Base-by-base conservation (phyloP, 2,113 vertebrate species). In the Pterocles burchelli region DNA sequence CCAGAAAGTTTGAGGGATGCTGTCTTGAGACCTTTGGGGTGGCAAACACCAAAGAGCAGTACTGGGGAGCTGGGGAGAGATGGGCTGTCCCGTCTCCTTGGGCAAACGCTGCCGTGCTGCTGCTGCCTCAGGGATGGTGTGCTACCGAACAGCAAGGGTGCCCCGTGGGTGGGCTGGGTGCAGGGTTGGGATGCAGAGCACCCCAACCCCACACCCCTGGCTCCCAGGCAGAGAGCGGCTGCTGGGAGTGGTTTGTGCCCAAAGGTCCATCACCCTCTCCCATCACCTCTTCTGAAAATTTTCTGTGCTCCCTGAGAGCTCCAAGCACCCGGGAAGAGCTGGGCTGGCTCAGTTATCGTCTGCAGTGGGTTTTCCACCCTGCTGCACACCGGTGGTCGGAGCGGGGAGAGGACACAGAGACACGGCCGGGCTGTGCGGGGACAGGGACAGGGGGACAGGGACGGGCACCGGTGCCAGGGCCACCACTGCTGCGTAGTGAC, bases 321-420 rank as follows among this genome's bases (percentile, higher is more conserved):
- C 18, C 6, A 3, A 36, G 14, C 5, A 19, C 43, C 4, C 2
- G 0, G 5, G 63, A 58, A 46, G 68, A 61, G 38, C 51, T 61
- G 70, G 11, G 76, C 55, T 63, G 43, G 43, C n/a, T 58, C 17
- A 48, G 1, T 29, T 41, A 41, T 41, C 41, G 36, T 41, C 41
- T 2, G 1, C 11, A 2, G 2, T 11, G 28, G 10, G 11, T 58
- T 73, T 2, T 61, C 58, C 54, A 18, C 26, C 41, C 36, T 15
- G 21, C 41, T 17, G 1, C 6, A 1, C 2, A 2, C 31, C 1
- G 3, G 17, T 18, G 33, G 5, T 19, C 55, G 0, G 0, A n/a
- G 66, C 2, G 0, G 12, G 52, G 17, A n/a, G 63, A 38, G 38
- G 66, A 9, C 5, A 1, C 0, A 1, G 68, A 28, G 33, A 58